A percentile compares a stretch with the other conserved stretches of the same genome.
phyloP scores from a whole-genome alignment of 1,140 invertebrate species.

The Aricia agestis region DNA sequence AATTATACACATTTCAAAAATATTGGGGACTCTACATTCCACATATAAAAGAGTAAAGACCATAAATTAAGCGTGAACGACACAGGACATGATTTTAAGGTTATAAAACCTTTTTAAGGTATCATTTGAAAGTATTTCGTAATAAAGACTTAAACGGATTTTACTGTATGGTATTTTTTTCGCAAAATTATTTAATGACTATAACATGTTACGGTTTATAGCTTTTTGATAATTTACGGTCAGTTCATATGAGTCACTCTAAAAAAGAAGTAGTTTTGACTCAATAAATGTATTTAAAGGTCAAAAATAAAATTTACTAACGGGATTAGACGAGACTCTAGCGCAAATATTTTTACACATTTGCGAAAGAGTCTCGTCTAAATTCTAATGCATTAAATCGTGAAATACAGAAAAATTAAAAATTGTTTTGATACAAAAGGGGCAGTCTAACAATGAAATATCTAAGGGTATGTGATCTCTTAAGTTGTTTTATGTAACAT shows the following conservation, averaged over 20 bases:
- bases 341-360: no score
- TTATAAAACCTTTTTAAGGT: conserved; percentile 1
- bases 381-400: background rate
- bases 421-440: background rate
- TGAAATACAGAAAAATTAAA: background rate
- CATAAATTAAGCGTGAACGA: background rate
- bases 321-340: no score
- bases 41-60: no score
- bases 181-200: background rate
- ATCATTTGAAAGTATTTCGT: conserved; percentile 3
- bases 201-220: background rate
- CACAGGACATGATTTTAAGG: background rate
- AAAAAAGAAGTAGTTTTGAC: background rate
- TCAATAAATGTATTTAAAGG: background rate
- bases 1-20: no score
- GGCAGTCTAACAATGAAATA: background rate
- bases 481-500: background rate
- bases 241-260: background rate
- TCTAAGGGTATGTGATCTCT: background rate
- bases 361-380: no score
- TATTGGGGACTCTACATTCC: no score
- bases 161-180: background rate
- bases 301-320: no score
- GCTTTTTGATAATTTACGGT: no score
- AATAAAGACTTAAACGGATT: conserved; percentile 9